Evolutionary conservation across 2,888 invertebrate species (phyloP).

Genomic region (Brenthis daphne): DNA sequence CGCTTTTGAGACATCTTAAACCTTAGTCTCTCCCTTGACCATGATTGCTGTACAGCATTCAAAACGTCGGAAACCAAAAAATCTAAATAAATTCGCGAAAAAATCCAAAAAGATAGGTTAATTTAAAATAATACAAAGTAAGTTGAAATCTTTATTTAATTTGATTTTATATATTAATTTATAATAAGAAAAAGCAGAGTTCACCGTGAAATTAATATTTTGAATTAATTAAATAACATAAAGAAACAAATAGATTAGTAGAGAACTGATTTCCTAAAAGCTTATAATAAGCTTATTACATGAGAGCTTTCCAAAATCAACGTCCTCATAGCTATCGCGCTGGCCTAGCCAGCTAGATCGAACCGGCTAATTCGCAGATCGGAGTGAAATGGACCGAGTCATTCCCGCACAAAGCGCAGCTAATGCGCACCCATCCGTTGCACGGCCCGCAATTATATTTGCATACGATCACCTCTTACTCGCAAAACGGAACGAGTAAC

Average conservation of each 20-base stretch:
- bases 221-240: background rate
- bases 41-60: too few relatives aligned
- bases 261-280: background rate
- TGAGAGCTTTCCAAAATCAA: slow-evolving; percentile 46
- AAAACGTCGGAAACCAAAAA: too few relatives aligned
- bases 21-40: too few relatives aligned
- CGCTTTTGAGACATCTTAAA: too few relatives aligned
- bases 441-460: slow-evolving; percentile 74
- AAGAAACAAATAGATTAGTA: background rate
- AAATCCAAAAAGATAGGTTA: too few relatives aligned
- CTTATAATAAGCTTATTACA: slow-evolving; percentile 10
- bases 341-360: slow-evolving; percentile 46
- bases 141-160: too few relatives aligned
- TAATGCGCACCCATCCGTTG: slow-evolving; percentile 71
- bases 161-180: too few relatives aligned
- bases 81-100: too few relatives aligned
- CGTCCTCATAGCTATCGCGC: slow-evolving; percentile 50
- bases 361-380: slow-evolving; percentile 68
- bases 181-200: too few relatives aligned
- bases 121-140: too few relatives aligned
- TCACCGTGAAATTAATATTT: background rate
- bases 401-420: slow-evolving; percentile 71
- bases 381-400: slow-evolving; percentile 75
- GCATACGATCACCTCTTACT: slow-evolving; percentile 66
- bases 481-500: slow-evolving; percentile 41